Base-by-base conservation (phyloP, 2,113 vertebrate species). In the Poecile atricapillus region DNA sequence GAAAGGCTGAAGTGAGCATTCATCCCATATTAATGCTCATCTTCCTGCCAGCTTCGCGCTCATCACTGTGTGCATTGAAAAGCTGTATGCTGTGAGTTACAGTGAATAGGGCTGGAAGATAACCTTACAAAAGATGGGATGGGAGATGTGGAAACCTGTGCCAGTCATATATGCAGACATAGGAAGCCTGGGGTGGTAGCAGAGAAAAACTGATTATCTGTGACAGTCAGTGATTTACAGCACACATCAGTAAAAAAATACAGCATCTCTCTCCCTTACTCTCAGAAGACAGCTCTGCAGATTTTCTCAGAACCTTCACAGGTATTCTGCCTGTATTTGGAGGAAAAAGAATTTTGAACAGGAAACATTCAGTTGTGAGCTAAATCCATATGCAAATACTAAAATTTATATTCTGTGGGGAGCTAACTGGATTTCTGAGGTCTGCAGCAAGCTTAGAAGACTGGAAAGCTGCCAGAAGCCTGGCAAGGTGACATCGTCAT, bases 381-480 rank as follows among this genome's bases (percentile, higher is more conserved):
- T 63, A 95, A 86, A 91, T 85, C 63, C 71, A 63, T 5, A 24
- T 82, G 64, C 47, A 90, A 95, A 93, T 77, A 46, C 75, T 73
- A 53, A 85, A 91, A 91, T 87, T 87, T 94, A 85, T 91, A 91
- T 83, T 95, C 91, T 80, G 53, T 76, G 75, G 73, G 43, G 46
- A 97, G 7, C n/a, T 85, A 79, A 95, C 90, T 74, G 67, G 74
- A 90, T 94, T 91, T 91, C 75, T 0, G 4, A 91, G 78, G 53
- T 80, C 84, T 91, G 80, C 31, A 85, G 83, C n/a, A 85, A 80
- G 43, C 81, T 85, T 77, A 91, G 63, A 83, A 77, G 74, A 21
- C 39, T 87, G 78, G 78, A 65, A 95, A 87, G 77, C 85, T 93
- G 84, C 67, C 89, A 95, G 87, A 87, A 95, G 77, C 63, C 53